Conservation (phyloP, 1,140 invertebrate genomes). For the Drosophila burlai region DNA sequence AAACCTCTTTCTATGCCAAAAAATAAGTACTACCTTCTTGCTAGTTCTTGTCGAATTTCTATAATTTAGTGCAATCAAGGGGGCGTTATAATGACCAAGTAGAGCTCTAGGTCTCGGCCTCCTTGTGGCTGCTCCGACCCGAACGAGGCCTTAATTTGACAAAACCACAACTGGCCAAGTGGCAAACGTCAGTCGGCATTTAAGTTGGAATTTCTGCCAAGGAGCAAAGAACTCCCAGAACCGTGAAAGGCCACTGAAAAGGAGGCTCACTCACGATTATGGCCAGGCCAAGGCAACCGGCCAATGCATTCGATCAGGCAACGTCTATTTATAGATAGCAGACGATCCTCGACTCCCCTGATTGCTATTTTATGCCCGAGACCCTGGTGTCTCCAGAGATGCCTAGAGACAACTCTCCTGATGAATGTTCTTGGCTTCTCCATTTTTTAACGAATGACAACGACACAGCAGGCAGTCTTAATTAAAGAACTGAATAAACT, state of each 20-base stretch:
- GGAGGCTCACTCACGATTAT: constrained; percentile 36
- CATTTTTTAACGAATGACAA: constrained; percentile 51
- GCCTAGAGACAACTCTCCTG: constrained; percentile 12
- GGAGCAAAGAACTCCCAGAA: constrained; percentile 21
- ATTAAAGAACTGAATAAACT: constrained; percentile 38
- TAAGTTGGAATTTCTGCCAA: constrained; percentile 8
- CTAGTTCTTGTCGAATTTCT: constrained; percentile 30
- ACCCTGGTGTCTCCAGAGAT: constrained; percentile 10
- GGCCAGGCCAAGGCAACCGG: constrained; percentile 40
- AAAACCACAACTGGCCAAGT: constrained; percentile 48
- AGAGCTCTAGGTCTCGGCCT: constrained; percentile 9
- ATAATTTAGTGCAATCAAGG: constrained; percentile 67
- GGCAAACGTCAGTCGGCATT: constrained; percentile 55
- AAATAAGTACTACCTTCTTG: not conserved
- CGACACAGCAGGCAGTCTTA: constrained; percentile 46
- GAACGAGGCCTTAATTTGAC: constrained; percentile 60
- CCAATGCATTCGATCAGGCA: constrained; percentile 39
- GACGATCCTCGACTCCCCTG: constrained; percentile 20
- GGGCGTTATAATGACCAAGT: constrained; percentile 62
- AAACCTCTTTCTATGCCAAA: not conserved
- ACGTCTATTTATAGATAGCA: constrained; percentile 69
- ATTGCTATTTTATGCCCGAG: constrained; percentile 25
- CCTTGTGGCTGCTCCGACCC: constrained; percentile 8
- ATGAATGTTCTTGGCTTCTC: constrained; percentile 37
- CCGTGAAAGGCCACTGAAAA: not conserved